These are phyloP conservation scores for Silurus glanis DNA, from an alignment of 2,113 vertebrate species.

Conservation along the genomic window DNA sequence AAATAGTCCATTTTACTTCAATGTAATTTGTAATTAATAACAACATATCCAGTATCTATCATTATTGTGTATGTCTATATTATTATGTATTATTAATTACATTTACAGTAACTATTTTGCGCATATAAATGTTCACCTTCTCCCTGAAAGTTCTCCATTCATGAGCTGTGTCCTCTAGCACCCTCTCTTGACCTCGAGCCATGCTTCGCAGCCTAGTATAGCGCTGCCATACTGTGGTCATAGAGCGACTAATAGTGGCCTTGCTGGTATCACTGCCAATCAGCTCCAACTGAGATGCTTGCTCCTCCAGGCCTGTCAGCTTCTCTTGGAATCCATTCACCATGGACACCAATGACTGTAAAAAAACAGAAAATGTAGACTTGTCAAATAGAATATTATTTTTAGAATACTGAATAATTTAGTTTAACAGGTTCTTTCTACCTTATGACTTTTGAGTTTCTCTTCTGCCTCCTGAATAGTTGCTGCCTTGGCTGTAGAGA, in stretches of 20 bases:
- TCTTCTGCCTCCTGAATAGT: conserved; percentile 82
- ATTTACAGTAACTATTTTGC: neutral
- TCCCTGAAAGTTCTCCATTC: conserved; percentile 85
- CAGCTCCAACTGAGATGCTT: conserved; percentile 82
- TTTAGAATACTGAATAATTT: neutral
- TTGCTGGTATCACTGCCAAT: conserved; percentile 87
- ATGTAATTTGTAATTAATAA: neutral
- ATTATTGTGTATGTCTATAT: too few species aligned
- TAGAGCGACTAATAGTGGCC: conserved; percentile 87
- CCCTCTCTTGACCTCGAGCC: conserved; percentile 87
- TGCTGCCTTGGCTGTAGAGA: conserved; percentile 84
- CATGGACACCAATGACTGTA: conserved; percentile 80
- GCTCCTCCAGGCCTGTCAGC: conserved; percentile 84
- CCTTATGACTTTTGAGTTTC: conserved; percentile 85
- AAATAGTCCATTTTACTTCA: neutral
- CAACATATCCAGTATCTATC: neutral
- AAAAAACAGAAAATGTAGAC: conserved; percentile 29
- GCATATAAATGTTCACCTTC: conserved; percentile 73
- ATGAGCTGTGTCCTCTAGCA: conserved; percentile 86
- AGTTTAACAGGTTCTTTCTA: conserved; percentile 50
- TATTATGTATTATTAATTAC: neutral
- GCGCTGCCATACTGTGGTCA: conserved; percentile 93
- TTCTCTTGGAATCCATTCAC: conserved; percentile 90
- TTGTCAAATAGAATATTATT: neutral
- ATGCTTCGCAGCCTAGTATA: conserved; percentile 88